Evolutionary conservation across 2,888 invertebrate genomes (phyloP).

Genomic region (Hypsopygia costalis): DNA sequence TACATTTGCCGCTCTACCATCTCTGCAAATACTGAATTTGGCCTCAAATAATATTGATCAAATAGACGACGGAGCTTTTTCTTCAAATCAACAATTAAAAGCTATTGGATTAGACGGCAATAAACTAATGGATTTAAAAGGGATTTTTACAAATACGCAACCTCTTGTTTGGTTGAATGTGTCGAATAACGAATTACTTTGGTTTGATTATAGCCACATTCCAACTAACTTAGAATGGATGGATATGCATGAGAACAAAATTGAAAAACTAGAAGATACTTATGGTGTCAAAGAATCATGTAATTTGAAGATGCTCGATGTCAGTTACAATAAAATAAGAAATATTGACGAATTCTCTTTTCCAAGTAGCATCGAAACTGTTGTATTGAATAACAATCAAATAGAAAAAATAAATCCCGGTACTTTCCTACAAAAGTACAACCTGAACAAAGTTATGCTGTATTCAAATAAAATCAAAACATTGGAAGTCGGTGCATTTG

Average conservation of each 20-base stretch:
- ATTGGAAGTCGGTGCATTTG: conserved; percentile 86
- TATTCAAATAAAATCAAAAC: conserved; percentile 87
- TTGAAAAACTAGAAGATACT: conserved; percentile 87
- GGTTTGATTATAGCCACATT: conserved; percentile 91
- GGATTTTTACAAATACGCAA: conserved; percentile 86
- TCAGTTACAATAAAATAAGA: conserved; percentile 85
- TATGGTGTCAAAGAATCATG: conserved; percentile 84
- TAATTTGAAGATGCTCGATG: conserved; percentile 88
- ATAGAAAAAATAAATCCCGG: conserved; percentile 85
- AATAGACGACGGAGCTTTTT: conserved; percentile 89
- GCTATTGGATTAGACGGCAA: conserved; percentile 90
- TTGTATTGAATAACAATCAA: conserved; percentile 87
- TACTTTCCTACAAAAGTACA: conserved; percentile 85
- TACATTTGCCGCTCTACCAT: conserved; percentile 85
- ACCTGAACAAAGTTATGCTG: conserved; percentile 87
- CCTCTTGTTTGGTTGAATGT: conserved; percentile 90
- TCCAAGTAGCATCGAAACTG: conserved; percentile 86
- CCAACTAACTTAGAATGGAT: conserved; percentile 89
- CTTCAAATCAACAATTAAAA: conserved; percentile 85
- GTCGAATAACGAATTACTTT: conserved; percentile 87
- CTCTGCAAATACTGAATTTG: conserved; percentile 88
- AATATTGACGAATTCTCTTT: conserved; percentile 85
- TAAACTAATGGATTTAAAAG: conserved; percentile 87
- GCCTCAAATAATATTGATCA: conserved; percentile 89
- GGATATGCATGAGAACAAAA: conserved; percentile 90